Conservation (phyloP, 2,888 invertebrate species). For the Erebia palarica region DNA sequence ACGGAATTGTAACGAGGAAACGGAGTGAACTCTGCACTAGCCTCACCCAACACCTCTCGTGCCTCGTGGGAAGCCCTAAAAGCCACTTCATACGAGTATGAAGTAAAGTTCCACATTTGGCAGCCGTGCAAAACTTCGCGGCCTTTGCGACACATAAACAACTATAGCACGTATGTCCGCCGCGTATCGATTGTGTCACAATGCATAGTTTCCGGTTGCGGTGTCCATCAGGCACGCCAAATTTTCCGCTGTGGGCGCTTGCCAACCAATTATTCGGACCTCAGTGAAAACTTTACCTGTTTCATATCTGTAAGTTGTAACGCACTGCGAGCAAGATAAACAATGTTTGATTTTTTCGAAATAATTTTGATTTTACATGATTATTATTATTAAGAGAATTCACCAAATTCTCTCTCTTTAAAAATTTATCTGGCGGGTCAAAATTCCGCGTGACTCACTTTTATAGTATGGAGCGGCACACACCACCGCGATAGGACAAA, state of each 20-base stretch:
- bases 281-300: conserved; percentile 17
- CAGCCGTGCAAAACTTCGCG: conserved; percentile 73
- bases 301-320: conserved; percentile 8
- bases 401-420: too few species aligned
- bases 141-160: conserved; percentile 78
- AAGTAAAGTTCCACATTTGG: conserved; percentile 69
- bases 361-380: too few species aligned
- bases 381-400: too few species aligned
- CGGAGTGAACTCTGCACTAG: conserved; percentile 41
- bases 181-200: conserved; percentile 77
- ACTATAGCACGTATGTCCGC: conserved; percentile 71
- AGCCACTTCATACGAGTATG: conserved; percentile 64
- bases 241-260: conserved; percentile 71
- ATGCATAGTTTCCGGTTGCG: conserved; percentile 73
- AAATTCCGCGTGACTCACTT: too few species aligned
- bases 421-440: too few species aligned
- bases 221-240: conserved; percentile 73
- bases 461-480: too few species aligned
- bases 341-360: background rate
- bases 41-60: conserved; percentile 59
- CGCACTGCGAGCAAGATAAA: background rate
- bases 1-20: conserved; percentile 29
- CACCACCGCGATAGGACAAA: too few species aligned
- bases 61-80: conserved; percentile 74
- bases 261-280: conserved; percentile 19